A percentile compares a stretch with the other conserved stretches of the same genome.
Evolutionary conservation across 2,888 invertebrate species (phyloP).

Genomic region (Eristalis tenax): DNA sequence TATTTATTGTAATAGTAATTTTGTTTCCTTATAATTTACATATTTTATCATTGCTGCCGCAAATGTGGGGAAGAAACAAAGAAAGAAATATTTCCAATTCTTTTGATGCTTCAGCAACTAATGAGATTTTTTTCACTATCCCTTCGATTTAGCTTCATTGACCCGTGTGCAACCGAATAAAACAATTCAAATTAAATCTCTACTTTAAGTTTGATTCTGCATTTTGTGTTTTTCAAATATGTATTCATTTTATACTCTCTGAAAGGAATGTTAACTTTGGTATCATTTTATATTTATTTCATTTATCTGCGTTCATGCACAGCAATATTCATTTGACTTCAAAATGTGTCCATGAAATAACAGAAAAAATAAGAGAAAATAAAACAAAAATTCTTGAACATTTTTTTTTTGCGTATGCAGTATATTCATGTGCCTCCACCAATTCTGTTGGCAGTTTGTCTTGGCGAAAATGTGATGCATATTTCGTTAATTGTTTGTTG

Average conservation of each 20-base stretch:
- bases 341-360: neutral
- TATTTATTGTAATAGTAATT: conserved; percentile 49
- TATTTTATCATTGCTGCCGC: conserved; percentile 28
- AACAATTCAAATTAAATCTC: conserved; percentile 13
- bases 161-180: conserved; percentile 1
- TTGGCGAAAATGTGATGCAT: conserved; percentile 54
- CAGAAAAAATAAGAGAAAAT: neutral
- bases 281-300: conserved; percentile 65
- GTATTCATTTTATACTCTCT: conserved; percentile 48
- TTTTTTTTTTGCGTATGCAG: conserved; percentile 10
- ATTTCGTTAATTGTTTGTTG: conserved; percentile 30
- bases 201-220: conserved; percentile 48
- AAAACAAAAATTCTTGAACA: conserved; percentile 14
- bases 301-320: conserved; percentile 15
- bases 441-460: conserved; percentile 13
- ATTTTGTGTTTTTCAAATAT: conserved; percentile 18
- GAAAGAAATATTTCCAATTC: conserved; percentile 3
- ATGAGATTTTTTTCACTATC: neutral
- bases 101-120: neutral
- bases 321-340: too few relatives aligned
- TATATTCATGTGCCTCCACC: conserved; percentile 12
- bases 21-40: conserved; percentile 57
- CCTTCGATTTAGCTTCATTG: conserved; percentile 18
- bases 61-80: conserved; percentile 11
- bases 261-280: conserved; percentile 73